phyloP scores from a whole-genome alignment of 35 echinoderm and acorn worm species.

The Ophiothrix spiculata region DNA sequence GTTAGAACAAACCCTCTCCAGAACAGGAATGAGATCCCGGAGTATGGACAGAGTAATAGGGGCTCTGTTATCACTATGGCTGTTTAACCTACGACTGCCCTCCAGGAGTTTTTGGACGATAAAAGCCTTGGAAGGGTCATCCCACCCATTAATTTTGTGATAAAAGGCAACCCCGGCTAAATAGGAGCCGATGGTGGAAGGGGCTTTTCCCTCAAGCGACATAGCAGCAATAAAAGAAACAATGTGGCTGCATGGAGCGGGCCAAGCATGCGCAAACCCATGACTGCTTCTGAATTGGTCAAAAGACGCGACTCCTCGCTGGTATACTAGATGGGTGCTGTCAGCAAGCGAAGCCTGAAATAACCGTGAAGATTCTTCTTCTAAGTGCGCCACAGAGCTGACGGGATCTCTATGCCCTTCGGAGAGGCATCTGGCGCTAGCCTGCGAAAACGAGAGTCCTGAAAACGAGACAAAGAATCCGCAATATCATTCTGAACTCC shows the following conservation, averaged over 20 bases:
- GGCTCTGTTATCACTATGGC: background rate
- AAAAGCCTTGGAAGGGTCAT: background rate
- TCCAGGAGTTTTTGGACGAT: background rate
- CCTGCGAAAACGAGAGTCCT: background rate
- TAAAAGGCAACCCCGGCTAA: background rate
- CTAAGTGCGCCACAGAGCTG: background rate
- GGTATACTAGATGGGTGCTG: background rate
- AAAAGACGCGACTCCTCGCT: background rate
- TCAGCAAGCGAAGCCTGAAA: background rate
- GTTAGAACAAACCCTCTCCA: background rate
- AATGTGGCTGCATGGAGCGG: background rate
- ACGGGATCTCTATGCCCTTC: background rate
- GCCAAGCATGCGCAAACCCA: background rate
- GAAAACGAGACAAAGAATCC: slow-evolving; percentile 34
- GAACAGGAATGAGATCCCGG: background rate
- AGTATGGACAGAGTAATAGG: background rate
- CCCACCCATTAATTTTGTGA: background rate
- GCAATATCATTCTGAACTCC: slow-evolving; percentile 22
- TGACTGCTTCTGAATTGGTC: background rate
- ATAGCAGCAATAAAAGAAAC: background rate
- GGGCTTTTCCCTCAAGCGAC: background rate
- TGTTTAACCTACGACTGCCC: background rate
- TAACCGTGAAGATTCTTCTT: background rate
- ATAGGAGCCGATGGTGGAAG: background rate
- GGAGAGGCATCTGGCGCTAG: background rate